A percentile compares a stretch with the other conserved stretches of the same genome.
Evolutionary conservation across 1,140 invertebrate genomes (phyloP).

Genomic region (Zelostemma sp.): DNA sequence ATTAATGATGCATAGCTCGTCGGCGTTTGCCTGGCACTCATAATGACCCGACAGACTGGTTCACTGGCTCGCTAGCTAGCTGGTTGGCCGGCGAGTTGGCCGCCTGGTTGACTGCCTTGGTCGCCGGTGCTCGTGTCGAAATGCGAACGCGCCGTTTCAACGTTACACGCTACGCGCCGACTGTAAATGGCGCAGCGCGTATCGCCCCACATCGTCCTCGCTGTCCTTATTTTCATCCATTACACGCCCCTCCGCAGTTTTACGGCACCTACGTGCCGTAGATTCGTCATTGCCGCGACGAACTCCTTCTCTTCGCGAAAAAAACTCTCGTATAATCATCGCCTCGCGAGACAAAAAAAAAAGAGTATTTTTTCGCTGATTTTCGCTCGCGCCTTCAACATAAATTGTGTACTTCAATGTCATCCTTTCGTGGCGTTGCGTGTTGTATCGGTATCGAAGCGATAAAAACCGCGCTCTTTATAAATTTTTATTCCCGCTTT

Average conservation of each 20-base stretch:
- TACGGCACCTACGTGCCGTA: conserved; percentile 49
- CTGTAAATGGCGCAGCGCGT: conserved; percentile 50
- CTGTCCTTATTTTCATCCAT: conserved; percentile 56
- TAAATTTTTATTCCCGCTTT: too few species aligned
- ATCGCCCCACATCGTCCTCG: conserved; percentile 38
- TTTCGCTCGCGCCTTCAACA: too few species aligned
- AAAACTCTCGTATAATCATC: conserved; percentile 18
- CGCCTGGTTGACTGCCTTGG: not conserved
- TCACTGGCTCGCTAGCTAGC: conserved; percentile 33
- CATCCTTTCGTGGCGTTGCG: too few species aligned
- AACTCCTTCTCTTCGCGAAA: not conserved
- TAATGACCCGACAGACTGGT: conserved; percentile 54
- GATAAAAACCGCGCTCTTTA: too few species aligned
- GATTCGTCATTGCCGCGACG: conserved; percentile 32
- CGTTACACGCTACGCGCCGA: conserved; percentile 21
- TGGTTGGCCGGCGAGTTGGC: conserved; percentile 20
- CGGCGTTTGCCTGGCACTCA: conserved; percentile 56
- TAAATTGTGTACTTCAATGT: too few species aligned
- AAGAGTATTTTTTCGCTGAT: too few species aligned
- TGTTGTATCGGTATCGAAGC: too few species aligned
- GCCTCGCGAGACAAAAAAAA: too few species aligned
- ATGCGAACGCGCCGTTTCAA: conserved; percentile 49
- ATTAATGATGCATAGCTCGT: conserved; percentile 60
- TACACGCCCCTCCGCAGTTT: conserved; percentile 46
- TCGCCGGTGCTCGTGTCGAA: conserved; percentile 42